A percentile compares a stretch with the other conserved stretches of the same genome.
phyloP scores from a whole-genome alignment of 2,888 invertebrate genomes.

The Ceriagrion tenellum region DNA sequence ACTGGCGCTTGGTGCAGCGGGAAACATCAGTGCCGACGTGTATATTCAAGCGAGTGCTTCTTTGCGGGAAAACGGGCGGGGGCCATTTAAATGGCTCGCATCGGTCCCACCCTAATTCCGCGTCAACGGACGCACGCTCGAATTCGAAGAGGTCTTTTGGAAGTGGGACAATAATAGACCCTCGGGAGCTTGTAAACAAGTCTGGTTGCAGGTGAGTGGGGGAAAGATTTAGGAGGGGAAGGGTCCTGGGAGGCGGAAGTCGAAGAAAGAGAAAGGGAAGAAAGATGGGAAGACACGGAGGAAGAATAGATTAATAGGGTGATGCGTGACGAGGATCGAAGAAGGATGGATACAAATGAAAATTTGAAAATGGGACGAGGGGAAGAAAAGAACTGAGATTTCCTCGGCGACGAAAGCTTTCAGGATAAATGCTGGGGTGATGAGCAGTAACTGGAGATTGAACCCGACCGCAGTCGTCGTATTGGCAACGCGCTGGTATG shows the following conservation, averaged over 20 bases:
- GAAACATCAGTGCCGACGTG: neutral
- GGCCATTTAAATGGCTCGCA: neutral
- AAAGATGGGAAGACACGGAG: neutral
- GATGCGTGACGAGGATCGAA: neutral
- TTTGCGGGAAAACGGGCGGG: neutral
- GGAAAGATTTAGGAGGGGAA: neutral
- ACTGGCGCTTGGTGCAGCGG: neutral
- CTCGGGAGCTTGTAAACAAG: constrained; percentile 25
- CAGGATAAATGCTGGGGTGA: neutral
- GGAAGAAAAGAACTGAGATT: neutral
- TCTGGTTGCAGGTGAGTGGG: neutral
- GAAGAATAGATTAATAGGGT: constrained; percentile 32
- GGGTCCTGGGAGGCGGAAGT: neutral
- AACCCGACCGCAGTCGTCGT: neutral
- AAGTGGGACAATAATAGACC: constrained; percentile 50
- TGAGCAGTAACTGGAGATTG: neutral
- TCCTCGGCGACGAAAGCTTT: neutral
- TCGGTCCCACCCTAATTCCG: constrained; percentile 46
- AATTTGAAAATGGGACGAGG: neutral
- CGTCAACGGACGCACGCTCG: constrained; percentile 58
- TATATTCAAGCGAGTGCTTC: neutral
- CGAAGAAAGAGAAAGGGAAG: neutral
- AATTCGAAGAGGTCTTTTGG: constrained; percentile 39
- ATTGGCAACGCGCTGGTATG: too few relatives aligned
- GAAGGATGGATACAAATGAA: neutral